phyloP scores from a whole-genome alignment of 2,888 invertebrate genomes.

The Anoplius nigerrimus region DNA sequence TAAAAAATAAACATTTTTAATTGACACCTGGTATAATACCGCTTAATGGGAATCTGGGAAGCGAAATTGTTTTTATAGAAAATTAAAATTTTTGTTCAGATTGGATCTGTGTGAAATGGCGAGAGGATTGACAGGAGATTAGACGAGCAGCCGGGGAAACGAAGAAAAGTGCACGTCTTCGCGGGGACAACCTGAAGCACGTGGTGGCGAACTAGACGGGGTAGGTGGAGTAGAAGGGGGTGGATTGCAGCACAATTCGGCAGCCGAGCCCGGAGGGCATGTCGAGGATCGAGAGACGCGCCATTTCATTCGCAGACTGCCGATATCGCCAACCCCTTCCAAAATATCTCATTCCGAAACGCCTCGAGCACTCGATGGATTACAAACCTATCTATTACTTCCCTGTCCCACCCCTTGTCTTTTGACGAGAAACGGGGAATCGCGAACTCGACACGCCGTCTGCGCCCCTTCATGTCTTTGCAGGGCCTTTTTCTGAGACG shows the following conservation, averaged over 20 bases:
- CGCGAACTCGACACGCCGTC: slow-evolving; percentile 54
- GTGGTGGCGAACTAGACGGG: slow-evolving; percentile 34
- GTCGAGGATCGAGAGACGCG: slow-evolving; percentile 70
- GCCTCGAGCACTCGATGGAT: slow-evolving; percentile 74
- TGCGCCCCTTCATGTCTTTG: slow-evolving; percentile 20
- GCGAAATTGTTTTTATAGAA: no score
- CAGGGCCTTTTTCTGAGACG: no score
- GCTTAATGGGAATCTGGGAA: no score
- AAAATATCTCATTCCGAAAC: slow-evolving; percentile 75
- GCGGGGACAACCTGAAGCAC: slow-evolving; percentile 55
- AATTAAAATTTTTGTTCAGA: slow-evolving; percentile 6
- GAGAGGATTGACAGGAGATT: slow-evolving; percentile 21
- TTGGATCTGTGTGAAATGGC: slow-evolving; percentile 13
- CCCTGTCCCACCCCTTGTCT: slow-evolving; percentile 62
- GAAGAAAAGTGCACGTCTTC: slow-evolving; percentile 51
- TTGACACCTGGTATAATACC: no score
- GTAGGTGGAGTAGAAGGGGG: slow-evolving; percentile 36
- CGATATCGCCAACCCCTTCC: slow-evolving; percentile 71
- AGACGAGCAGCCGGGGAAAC: slow-evolving; percentile 40
- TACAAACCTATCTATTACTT: slow-evolving; percentile 75
- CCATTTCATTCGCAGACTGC: slow-evolving; percentile 75
- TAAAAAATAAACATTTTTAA: no score
- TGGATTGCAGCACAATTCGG: slow-evolving; percentile 70
- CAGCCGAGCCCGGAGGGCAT: slow-evolving; percentile 68
- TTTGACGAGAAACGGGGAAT: slow-evolving; percentile 32